A percentile compares a stretch with the other conserved stretches of the same genome.
phyloP scores from a whole-genome alignment of 92 coral and sea anemone species.

The Ricordea florida region DNA sequence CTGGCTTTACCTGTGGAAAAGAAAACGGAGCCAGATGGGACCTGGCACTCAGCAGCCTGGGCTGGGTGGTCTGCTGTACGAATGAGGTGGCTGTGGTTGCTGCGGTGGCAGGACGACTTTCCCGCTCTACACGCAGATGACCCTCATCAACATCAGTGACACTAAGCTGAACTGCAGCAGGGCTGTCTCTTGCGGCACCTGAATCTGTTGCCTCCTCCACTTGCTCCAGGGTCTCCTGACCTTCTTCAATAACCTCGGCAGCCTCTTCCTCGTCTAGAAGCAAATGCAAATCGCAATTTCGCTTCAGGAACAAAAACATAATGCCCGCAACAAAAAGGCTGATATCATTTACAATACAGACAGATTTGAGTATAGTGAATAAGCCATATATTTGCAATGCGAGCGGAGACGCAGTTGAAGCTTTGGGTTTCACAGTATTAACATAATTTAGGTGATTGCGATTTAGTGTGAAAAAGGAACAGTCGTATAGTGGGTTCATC shows the following conservation, averaged over 20 bases:
- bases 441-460: too few species aligned
- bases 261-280: conserved; percentile 23
- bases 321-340: too few species aligned
- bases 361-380: too few species aligned
- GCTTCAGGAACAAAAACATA: too few species aligned
- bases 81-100: conserved; percentile 37
- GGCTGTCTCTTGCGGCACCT: conserved; percentile 29
- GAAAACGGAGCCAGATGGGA: conserved; percentile 95
- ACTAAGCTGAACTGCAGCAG: conserved; percentile 16
- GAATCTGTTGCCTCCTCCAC: conserved; percentile 43
- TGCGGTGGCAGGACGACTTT: conserved; percentile 10
- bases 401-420: too few species aligned
- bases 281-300: too few species aligned
- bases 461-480: too few species aligned
- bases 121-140: background rate
- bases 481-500: too few species aligned
- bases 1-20: conserved; percentile 77
- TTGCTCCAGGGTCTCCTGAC: conserved; percentile 28
- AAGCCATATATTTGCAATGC: too few species aligned
- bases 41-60: conserved; percentile 69
- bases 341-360: too few species aligned
- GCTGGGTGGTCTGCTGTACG: conserved; percentile 24
- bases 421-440: too few species aligned
- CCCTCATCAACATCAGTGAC: conserved; percentile 25
- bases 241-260: conserved; percentile 51